A percentile compares a stretch with the other conserved stretches of the same genome.
Conservation (phyloP, 2,113 vertebrate species). For the Cyanoliseus patagonus region DNA sequence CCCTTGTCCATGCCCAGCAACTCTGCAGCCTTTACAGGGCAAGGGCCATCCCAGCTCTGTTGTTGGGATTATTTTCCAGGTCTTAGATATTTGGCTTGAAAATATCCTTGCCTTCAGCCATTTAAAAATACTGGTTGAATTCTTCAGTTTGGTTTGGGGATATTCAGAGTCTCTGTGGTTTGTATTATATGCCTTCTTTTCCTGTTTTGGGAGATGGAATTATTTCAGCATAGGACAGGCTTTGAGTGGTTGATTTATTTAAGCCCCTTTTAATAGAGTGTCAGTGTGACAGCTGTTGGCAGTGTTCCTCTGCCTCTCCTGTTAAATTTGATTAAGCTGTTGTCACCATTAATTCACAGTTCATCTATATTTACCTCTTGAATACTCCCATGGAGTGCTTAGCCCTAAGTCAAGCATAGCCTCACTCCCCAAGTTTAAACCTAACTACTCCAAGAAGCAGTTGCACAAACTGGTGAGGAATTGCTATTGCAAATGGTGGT, state of each 20-base stretch:
- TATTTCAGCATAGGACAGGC: neutral
- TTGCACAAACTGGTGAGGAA: neutral
- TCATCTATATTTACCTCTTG: slow-evolving; percentile 33
- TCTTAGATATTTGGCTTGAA: neutral
- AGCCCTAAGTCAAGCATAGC: neutral
- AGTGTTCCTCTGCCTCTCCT: neutral
- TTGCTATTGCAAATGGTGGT: neutral
- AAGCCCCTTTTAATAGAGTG: neutral
- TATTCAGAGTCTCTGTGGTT: neutral
- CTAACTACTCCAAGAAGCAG: neutral
- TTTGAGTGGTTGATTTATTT: slow-evolving; percentile 11
- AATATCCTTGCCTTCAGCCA: neutral
- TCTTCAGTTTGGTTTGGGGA: neutral
- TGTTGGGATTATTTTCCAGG: neutral
- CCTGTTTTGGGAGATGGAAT: neutral
- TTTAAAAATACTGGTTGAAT: neutral
- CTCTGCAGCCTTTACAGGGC: neutral
- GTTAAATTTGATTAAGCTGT: slow-evolving; percentile 39
- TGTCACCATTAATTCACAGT: slow-evolving; percentile 44
- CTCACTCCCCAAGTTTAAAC: neutral
- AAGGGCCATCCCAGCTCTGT: neutral
- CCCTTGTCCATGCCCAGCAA: fast-evolving
- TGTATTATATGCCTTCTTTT: neutral
- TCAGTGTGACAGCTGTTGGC: slow-evolving; percentile 46
- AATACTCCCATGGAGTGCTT: neutral